These are phyloP conservation scores for Patagioenas fasciata DNA, from an alignment of 2,113 vertebrate species.

Conservation along the genomic window DNA sequence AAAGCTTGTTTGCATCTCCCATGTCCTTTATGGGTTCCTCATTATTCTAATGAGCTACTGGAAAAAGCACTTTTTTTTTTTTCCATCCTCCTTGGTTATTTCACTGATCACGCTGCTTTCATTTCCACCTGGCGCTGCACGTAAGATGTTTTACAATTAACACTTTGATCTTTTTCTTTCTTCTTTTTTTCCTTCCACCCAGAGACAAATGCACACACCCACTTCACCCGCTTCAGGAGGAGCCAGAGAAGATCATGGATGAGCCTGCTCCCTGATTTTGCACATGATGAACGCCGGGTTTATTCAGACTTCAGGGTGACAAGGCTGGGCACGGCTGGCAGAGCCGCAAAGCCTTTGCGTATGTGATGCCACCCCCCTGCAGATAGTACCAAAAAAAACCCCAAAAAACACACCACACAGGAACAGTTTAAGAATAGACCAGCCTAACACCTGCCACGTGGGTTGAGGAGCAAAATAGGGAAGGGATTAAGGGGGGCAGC, in stretches of 20 bases:
- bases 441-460: neutral
- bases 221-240: neutral
- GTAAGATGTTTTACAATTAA: conserved; percentile 19
- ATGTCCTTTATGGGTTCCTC: conserved; percentile 16
- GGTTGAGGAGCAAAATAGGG: neutral
- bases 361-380: neutral
- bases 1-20: conserved; percentile 46
- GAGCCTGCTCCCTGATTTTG: neutral
- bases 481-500: conserved; percentile 30
- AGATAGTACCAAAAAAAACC: conserved; percentile 1
- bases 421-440: conserved; percentile 21
- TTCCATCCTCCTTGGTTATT: neutral
- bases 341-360: neutral
- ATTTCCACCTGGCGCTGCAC: conserved; percentile 39
- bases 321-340: neutral
- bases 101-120: conserved; percentile 37
- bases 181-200: rapidly evolving
- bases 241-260: neutral
- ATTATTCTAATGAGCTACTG: conserved; percentile 42
- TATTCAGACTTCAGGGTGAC: rapidly evolving
- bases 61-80: conserved; percentile 36
- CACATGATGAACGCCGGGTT: neutral
- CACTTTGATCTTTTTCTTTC: conserved; percentile 30
- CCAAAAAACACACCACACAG: neutral
- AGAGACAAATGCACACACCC: neutral